phyloP scores from a whole-genome alignment of 2,888 invertebrate genomes.

The Drosophila nr. fundita region DNA sequence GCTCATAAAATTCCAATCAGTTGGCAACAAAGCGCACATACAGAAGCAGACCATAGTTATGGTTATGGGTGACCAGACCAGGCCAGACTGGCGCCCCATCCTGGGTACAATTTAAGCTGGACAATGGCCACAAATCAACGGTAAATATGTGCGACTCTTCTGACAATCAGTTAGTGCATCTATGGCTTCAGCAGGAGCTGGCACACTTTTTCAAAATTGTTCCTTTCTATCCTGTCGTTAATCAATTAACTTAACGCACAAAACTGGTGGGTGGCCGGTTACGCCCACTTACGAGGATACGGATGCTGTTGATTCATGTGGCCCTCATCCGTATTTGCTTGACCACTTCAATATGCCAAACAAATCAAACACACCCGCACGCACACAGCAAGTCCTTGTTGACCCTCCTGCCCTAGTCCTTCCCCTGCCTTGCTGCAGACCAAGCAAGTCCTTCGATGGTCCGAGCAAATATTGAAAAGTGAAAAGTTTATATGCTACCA shows the following conservation, averaged over 20 bases:
- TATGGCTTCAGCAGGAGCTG: slow-evolving; percentile 27
- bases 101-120: slow-evolving; percentile 74
- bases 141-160: slow-evolving; percentile 35
- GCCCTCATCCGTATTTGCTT: slow-evolving; percentile 53
- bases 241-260: slow-evolving; percentile 77
- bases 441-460: slow-evolving; percentile 40
- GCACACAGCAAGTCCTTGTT: slow-evolving; percentile 55
- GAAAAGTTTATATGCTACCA: slow-evolving; percentile 71
- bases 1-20: slow-evolving; percentile 75
- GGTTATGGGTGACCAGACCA: slow-evolving; percentile 1
- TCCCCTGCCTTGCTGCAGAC: slow-evolving; percentile 7
- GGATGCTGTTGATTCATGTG: slow-evolving; percentile 52
- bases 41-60: slow-evolving; percentile 7
- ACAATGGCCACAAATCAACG: slow-evolving; percentile 78
- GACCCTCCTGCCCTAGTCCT: slow-evolving; percentile 14
- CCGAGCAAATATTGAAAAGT: slow-evolving; percentile 76
- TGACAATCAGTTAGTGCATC: slow-evolving; percentile 8
- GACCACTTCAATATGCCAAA: slow-evolving; percentile 84
- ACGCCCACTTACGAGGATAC: slow-evolving; percentile 55
- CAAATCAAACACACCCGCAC: slow-evolving; percentile 69
- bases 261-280: slow-evolving; percentile 26
- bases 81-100: neutral
- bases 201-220: slow-evolving; percentile 45
- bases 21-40: slow-evolving; percentile 53
- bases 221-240: slow-evolving; percentile 56